Percentiles rank a stretch among this genome's conserved stretches.
phyloP scores from a whole-genome alignment of 2,797 vertebrate species.

The Cirrhinus molitorella region DNA sequence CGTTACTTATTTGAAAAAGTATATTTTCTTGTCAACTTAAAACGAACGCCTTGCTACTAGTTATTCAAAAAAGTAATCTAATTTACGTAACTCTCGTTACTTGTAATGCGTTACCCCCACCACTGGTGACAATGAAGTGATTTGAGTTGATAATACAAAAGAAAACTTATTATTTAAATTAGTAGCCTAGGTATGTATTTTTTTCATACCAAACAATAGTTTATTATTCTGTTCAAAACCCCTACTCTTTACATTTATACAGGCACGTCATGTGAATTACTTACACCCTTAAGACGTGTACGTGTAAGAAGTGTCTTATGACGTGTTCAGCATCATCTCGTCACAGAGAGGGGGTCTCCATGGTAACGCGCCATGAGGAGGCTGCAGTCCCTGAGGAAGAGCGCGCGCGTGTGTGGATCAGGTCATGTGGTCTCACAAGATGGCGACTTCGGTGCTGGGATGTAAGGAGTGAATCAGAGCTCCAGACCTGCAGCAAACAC shows the following conservation, averaged over 20 bases:
- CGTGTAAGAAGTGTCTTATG: neutral
- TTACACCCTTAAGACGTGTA: neutral
- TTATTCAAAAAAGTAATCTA: too few species aligned
- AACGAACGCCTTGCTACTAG: too few species aligned
- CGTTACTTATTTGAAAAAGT: too few species aligned
- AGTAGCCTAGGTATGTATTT: too few species aligned
- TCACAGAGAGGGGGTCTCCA: conserved; percentile 57
- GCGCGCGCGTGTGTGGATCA: conserved; percentile 5
- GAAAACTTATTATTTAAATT: too few species aligned
- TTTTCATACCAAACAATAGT: too few species aligned
- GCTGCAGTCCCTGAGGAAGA: conserved; percentile 58
- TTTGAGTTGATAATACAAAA: too few species aligned
- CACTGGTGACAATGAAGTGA: too few species aligned
- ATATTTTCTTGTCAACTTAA: too few species aligned
- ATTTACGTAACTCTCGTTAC: too few species aligned
- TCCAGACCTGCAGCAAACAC: conserved; percentile 21
- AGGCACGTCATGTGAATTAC: neutral
- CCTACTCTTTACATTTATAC: neutral
- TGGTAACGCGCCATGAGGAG: conserved; percentile 66
- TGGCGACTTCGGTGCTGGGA: conserved; percentile 64
- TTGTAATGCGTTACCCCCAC: too few species aligned
- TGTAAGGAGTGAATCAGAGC: conserved; percentile 57
- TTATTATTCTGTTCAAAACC: too few species aligned
- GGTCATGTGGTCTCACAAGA: conserved; percentile 71
- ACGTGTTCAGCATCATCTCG: conserved; percentile 27